A percentile compares a stretch with the other conserved stretches of the same genome.
These are phyloP conservation scores for Platycheirus albimanus DNA, from an alignment of 2,888 invertebrate species.

Conservation along the genomic window DNA sequence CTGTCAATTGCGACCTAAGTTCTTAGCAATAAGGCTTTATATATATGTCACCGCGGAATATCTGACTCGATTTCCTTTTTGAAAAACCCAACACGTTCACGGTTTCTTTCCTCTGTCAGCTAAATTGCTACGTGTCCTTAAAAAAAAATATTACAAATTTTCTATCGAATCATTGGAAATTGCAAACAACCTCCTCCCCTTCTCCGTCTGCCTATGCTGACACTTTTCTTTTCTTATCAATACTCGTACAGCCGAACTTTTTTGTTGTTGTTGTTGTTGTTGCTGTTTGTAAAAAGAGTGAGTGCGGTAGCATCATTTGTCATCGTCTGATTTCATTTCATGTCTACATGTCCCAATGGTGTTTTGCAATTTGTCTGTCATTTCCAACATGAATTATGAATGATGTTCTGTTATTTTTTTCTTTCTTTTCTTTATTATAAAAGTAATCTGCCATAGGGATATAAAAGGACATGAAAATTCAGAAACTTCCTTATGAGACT, in stretches of 20 bases:
- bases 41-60: no score
- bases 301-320: constrained; percentile 55
- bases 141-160: background rate
- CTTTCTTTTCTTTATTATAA: background rate
- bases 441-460: constrained; percentile 35
- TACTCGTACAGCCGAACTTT: constrained; percentile 1
- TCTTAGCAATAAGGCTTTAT: no score
- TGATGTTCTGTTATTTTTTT: background rate
- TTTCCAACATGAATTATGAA: constrained; percentile 63
- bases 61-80: background rate
- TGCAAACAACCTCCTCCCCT: background rate
- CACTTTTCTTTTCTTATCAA: background rate
- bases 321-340: constrained; percentile 65
- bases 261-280: constrained; percentile 23
- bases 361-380: constrained; percentile 68
- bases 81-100: constrained; percentile 6
- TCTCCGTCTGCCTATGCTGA: no score
- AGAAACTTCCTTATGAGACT: constrained; percentile 18
- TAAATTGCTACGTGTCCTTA: constrained; percentile 8
- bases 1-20: constrained; percentile 4
- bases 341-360: constrained; percentile 63
- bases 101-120: constrained; percentile 18
- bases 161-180: constrained; percentile 24
- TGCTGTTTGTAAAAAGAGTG: background rate
- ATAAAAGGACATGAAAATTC: constrained; percentile 42